These are phyloP conservation scores for Scomberomorus guttatus DNA, from an alignment of 2,797 vertebrate species.

Conservation along the genomic window DNA sequence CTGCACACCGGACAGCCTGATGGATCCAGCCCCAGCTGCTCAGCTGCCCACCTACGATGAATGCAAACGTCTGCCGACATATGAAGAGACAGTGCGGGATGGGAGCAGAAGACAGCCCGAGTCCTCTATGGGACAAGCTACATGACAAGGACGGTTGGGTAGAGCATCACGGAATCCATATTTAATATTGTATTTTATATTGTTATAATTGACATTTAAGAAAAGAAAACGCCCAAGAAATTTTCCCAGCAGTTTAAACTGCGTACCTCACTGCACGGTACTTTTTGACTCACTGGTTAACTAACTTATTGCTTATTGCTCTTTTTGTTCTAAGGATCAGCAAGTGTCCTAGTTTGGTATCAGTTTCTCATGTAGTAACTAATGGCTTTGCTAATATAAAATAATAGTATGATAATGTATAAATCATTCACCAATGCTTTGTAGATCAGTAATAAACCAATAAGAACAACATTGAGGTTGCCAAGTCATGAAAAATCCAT, in stretches of 20 bases:
- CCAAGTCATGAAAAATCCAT: not conserved
- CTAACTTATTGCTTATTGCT: not conserved
- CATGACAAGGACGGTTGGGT: slow-evolving; percentile 22
- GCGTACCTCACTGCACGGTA: not conserved
- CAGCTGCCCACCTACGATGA: slow-evolving; percentile 77
- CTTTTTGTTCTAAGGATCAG: not conserved
- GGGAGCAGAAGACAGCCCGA: slow-evolving; percentile 1
- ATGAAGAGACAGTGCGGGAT: slow-evolving; percentile 74
- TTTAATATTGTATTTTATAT: slow-evolving; percentile 6
- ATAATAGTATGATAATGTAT: too few species aligned
- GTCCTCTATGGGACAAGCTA: slow-evolving; percentile 17
- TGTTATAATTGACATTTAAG: not conserved
- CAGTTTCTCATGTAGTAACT: too few species aligned
- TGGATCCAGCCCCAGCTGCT: slow-evolving; percentile 5
- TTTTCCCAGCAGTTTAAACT: not conserved
- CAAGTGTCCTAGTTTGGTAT: not conserved
- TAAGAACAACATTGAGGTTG: not conserved
- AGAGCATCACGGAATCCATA: not conserved
- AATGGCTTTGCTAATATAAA: not conserved
- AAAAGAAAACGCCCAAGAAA: not conserved
- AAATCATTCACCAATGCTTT: not conserved
- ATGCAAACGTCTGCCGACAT: slow-evolving; percentile 78
- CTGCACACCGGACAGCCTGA: slow-evolving; percentile 22
- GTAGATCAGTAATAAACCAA: not conserved
- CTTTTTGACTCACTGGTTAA: not conserved